Evolutionary conservation across 2,797 vertebrate species (phyloP).

Genomic region (Parauchenoglanis ngamensis): DNA sequence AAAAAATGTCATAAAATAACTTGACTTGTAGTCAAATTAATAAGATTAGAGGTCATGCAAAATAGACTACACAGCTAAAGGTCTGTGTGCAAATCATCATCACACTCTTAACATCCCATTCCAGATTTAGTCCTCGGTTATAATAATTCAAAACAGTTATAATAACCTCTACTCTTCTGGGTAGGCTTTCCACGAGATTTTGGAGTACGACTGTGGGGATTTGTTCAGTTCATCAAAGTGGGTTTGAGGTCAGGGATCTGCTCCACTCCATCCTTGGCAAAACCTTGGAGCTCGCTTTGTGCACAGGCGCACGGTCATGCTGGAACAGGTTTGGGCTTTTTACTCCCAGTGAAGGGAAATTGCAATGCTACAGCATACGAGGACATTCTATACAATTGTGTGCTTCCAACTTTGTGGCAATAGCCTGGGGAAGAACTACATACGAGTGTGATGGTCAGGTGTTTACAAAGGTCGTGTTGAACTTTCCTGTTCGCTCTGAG

Average conservation of each 20-base stretch:
- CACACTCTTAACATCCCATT: not conserved
- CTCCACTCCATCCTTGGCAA: not conserved
- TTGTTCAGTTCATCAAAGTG: not conserved
- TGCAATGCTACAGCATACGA: not conserved
- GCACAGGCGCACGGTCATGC: not conserved
- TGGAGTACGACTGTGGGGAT: not conserved
- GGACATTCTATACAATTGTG: too few relatives aligned
- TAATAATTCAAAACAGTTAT: not conserved
- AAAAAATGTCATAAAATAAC: not conserved
- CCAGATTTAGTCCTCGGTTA: not conserved
- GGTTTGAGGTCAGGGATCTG: not conserved
- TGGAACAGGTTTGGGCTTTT: not conserved
- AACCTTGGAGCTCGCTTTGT: not conserved
- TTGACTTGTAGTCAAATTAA: not conserved
- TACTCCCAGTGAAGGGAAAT: not conserved
- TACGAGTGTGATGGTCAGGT: too few relatives aligned
- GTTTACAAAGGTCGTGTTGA: too few relatives aligned
- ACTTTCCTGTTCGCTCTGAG: not conserved
- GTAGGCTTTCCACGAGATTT: not conserved
- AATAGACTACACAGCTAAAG: not conserved
- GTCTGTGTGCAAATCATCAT: not conserved
- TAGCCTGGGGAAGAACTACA: not conserved
- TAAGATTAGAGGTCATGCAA: not conserved
- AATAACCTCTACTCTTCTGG: not conserved
- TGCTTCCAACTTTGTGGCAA: not conserved